Conservation (phyloP, 2,888 invertebrate species). For the Onchidella celtica region DNA sequence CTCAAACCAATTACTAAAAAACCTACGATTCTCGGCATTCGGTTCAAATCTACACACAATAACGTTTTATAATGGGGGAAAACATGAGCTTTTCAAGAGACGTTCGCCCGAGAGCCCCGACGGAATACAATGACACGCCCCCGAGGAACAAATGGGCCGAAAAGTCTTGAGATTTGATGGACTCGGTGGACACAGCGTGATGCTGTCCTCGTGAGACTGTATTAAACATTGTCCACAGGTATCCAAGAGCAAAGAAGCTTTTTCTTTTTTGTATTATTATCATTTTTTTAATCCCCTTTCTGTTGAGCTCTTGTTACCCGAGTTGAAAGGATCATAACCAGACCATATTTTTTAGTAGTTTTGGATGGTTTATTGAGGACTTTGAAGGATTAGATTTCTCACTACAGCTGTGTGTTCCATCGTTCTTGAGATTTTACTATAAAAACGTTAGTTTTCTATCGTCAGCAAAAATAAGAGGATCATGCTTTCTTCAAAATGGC, state of each 20-base stretch:
- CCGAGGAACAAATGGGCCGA: background rate
- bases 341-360: no score
- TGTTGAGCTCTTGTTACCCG: no score
- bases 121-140: background rate
- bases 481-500: no score
- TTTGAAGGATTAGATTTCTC: no score
- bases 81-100: background rate
- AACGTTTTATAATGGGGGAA: background rate
- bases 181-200: background rate
- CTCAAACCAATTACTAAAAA: background rate
- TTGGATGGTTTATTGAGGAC: no score
- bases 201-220: background rate
- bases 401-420: no score
- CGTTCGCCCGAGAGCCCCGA: background rate
- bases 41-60: background rate
- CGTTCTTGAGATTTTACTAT: no score
- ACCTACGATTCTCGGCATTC: background rate
- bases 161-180: background rate
- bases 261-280: no score
- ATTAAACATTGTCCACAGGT: background rate
- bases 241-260: background rate
- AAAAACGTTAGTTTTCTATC: no score
- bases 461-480: no score
- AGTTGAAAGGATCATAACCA: no score
- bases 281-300: no score